A percentile compares a stretch with the other conserved stretches of the same genome.
phyloP scores from a whole-genome alignment of 2,797 vertebrate genomes.

The Aldrovandia affinis region DNA sequence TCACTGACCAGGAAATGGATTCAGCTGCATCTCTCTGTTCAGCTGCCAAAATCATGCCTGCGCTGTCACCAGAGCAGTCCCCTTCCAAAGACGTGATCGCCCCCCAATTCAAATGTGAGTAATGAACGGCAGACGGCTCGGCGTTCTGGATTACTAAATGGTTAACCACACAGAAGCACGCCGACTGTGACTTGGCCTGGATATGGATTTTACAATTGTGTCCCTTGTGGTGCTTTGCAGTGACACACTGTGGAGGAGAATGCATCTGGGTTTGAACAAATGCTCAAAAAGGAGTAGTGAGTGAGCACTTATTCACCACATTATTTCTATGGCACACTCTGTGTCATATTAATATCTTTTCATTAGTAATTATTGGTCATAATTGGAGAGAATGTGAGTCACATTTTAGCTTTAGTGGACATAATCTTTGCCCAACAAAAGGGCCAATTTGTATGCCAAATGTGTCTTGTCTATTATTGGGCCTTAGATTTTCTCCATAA shows the following conservation, averaged over 20 bases:
- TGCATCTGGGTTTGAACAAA: not conserved
- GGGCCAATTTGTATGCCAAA: not conserved
- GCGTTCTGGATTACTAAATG: not conserved
- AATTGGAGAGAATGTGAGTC: not conserved
- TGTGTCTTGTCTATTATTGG: too few species aligned
- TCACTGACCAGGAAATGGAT: slow-evolving; percentile 30
- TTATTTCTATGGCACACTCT: not conserved
- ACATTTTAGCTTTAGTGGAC: not conserved
- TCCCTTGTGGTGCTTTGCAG: not conserved
- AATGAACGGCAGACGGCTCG: not conserved
- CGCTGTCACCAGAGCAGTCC: not conserved
- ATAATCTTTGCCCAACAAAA: not conserved
- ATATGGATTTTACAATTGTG: not conserved
- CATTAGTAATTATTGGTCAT: not conserved
- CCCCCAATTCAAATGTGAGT: not conserved
- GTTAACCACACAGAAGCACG: not conserved
- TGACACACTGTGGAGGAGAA: not conserved
- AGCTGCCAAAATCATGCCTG: slow-evolving; percentile 14
- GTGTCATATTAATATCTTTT: not conserved
- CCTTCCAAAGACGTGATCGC: not conserved
- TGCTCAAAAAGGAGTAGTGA: not conserved
- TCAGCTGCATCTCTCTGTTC: slow-evolving; percentile 17
- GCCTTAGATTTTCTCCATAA: too few species aligned
- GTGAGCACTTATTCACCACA: not conserved
- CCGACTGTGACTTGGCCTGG: too few species aligned